Base-by-base conservation (phyloP, 2,797 vertebrate genomes). In the Poecilia velifera region DNA sequence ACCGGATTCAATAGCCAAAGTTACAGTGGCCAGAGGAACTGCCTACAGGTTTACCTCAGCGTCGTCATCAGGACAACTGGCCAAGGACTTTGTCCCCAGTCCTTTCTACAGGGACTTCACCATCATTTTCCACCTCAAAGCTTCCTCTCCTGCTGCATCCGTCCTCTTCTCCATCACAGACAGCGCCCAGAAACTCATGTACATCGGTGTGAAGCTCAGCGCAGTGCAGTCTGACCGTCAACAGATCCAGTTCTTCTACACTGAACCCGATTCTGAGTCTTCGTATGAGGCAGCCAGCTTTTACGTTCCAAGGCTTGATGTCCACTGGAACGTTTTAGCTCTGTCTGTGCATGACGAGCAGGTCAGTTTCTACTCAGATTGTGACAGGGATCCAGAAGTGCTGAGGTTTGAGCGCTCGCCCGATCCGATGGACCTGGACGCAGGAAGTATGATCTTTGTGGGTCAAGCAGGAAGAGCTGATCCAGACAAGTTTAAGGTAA, bases 51-150 rank as follows among this genome's bases (percentile, higher is more conserved):
- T 99, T 0, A 95, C 92, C 2, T 83, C 90, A 0, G 91, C 90
- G 0, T 92, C 95, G 28, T 92, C 87, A 75, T 89, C 93, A 0
- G 96, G 96, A 18, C 96, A 97, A 88, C 96, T 92, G 79, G 97
- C 97, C 3, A 89, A 90, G 55, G 85, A 94, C 82, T 96, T 97
- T 72, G 78, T 98, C 20, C 96, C 97, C 0, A 96, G 89, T 87
- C 95, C 96, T 7, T 97, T 98, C 91, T 97, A 96, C 93, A 94
- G 93, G 20, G 96, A 97, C 92, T 99, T 99, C 87, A 97, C 97
- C 0, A 92, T 99, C 73, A 82, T 97, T 7, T 97, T 98, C 91
- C 92, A 96, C 71, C 31, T 99, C 78, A 96, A 94, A 76, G 96
- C 98, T 0, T 90, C 94, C 68, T 94, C 94, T 0, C 64, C 91